phyloP scores from a whole-genome alignment of 1,140 invertebrate species.

The Aradophagus sp. region DNA sequence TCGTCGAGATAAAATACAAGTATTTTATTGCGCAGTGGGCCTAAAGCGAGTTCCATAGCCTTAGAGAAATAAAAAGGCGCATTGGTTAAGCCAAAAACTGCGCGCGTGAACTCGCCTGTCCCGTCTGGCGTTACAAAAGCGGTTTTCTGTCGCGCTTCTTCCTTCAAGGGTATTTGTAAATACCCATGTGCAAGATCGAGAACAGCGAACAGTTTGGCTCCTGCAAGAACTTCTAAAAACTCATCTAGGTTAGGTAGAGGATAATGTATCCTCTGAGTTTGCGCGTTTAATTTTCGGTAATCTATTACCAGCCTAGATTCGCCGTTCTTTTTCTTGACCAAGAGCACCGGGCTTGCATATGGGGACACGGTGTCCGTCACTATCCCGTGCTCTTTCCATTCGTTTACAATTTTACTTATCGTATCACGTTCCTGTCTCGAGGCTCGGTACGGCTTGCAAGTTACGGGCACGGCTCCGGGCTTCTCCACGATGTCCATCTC shows the following conservation, averaged over 20 bases:
- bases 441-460: not conserved
- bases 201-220: constrained; percentile 1
- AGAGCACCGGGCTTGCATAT: constrained; percentile 11
- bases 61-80: constrained; percentile 10
- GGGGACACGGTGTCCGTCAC: constrained; percentile 8
- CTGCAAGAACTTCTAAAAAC: not conserved
- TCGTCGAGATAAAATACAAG: constrained; percentile 5
- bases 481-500: constrained; percentile 19
- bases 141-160: not conserved
- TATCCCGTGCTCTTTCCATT: constrained; percentile 4
- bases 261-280: constrained; percentile 3
- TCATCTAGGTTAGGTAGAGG: constrained; percentile 2
- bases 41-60: constrained; percentile 2
- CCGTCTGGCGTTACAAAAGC: not conserved
- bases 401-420: not conserved
- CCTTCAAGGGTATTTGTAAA: not conserved
- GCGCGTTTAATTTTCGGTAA: constrained; percentile 8
- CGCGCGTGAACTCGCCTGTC: not conserved
- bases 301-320: constrained; percentile 4
- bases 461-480: not conserved
- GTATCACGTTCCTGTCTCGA: not conserved
- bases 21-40: not conserved
- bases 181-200: constrained; percentile 1
- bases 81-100: constrained; percentile 1
- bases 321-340: constrained; percentile 7